Evolutionary conservation across 2,888 invertebrate species (phyloP).

Genomic region (Cremastinae sp.): DNA sequence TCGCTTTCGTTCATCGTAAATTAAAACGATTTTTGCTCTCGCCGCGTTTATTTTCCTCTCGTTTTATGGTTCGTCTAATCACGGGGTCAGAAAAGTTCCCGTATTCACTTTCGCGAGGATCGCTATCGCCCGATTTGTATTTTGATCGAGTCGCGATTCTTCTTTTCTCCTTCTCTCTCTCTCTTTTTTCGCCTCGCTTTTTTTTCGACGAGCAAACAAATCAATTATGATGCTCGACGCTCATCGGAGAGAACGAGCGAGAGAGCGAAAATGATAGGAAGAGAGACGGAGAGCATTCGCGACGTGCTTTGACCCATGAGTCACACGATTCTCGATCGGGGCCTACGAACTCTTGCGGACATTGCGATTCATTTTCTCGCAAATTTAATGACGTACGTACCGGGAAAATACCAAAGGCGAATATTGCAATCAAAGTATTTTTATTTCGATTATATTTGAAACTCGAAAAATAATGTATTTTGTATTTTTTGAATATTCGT

Average conservation of each 20-base stretch:
- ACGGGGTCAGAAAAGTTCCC: slow-evolving; percentile 21
- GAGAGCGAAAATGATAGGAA: slow-evolving; percentile 36
- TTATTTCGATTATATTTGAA: not conserved
- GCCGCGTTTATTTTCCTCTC: not conserved
- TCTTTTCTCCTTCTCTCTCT: slow-evolving; percentile 66
- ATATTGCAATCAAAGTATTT: not conserved
- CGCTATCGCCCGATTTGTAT: slow-evolving; percentile 46
- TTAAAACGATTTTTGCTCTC: slow-evolving; percentile 7
- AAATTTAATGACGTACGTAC: slow-evolving; percentile 24
- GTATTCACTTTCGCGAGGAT: slow-evolving; percentile 42
- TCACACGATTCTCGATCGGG: slow-evolving; percentile 59
- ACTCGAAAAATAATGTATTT: not conserved
- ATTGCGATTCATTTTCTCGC: slow-evolving; percentile 44
- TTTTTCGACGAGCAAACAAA: slow-evolving; percentile 68
- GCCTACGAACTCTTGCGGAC: slow-evolving; percentile 60
- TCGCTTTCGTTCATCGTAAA: not conserved
- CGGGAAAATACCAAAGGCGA: slow-evolving; percentile 1
- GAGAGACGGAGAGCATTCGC: slow-evolving; percentile 52
- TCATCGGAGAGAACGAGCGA: slow-evolving; percentile 21
- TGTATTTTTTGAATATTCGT: not conserved
- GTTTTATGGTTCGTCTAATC: slow-evolving; percentile 47
- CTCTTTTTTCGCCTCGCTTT: no score
- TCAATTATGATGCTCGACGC: slow-evolving; percentile 70
- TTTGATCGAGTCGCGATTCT: slow-evolving; percentile 61
- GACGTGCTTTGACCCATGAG: slow-evolving; percentile 66